Base-by-base conservation (phyloP, 2,797 vertebrate genomes). In the Catostomus latipinnis region DNA sequence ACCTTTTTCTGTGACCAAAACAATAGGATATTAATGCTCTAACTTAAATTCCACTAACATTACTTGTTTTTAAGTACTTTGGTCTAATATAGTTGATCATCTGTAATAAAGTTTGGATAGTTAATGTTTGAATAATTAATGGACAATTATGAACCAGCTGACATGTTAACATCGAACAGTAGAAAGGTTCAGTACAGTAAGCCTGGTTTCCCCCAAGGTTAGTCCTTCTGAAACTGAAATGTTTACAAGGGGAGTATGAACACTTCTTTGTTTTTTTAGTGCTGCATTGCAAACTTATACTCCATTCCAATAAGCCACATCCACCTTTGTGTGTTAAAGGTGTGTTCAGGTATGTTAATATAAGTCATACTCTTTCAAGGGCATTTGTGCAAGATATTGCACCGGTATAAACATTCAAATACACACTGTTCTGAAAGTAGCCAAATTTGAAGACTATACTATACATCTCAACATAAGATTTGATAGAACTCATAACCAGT, bases 111-210 rank as follows among this genome's bases (percentile, higher is more conserved):
- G 86, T 46, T 70, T 63, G 56, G 67, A 85, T 14, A 88, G 88
- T 86, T 84, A 85, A 69, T 49, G 54, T 76, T 43, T 76, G 16
- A 76, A 76, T 58, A 57, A 68, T 76, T 76, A 10, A 76, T 58
- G 16, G 53, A 0, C 1, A 12, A 9, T 58, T 67, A 67, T 67
- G 52, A 76, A 76, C 14, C 62, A 76, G 53, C 58, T 52, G 13
- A 11, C 49, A 63, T 18, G n/a, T 65, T 66, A 75, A 18, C 53
- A 58, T 16, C 7, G 54, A 72, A 16, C 54, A 16, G 6, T 54
- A 71, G 43, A 57, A 53, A 34, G 2, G 34, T 34, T 2, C 34
- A 34, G 2, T 34, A 34, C 34, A 34, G 34, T 34, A 34, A 34
- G 34, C 2, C 34, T 34, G 34, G 34, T 34, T 34, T 34, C 34